phyloP scores from a whole-genome alignment of 2,888 invertebrate species.

The Erpobdella octoculata region DNA sequence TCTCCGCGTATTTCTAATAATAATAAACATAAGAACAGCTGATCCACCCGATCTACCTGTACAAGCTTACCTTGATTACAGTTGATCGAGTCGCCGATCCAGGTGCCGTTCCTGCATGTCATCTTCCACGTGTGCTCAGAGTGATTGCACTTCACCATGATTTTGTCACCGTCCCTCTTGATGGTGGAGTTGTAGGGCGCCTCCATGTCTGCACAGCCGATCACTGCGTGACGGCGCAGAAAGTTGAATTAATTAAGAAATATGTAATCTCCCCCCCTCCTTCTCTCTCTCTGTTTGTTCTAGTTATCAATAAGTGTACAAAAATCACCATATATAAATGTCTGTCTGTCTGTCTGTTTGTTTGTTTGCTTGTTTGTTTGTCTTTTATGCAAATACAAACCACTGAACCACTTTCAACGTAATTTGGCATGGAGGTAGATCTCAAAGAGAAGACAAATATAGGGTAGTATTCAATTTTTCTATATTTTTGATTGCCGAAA shows the following conservation, averaged over 20 bases:
- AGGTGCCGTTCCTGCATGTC: slow-evolving; percentile 24
- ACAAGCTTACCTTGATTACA: slow-evolving; percentile 28
- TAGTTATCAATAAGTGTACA: neutral
- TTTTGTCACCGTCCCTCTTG: slow-evolving; percentile 8
- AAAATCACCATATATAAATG: neutral
- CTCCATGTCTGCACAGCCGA: slow-evolving; percentile 19
- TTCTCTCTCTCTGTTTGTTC: neutral
- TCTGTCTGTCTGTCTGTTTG: no score
- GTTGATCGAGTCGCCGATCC: slow-evolving; percentile 26
- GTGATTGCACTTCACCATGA: slow-evolving; percentile 24
- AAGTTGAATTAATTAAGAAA: neutral
- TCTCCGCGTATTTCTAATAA: no score
- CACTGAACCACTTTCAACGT: no score
- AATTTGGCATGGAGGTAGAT: no score
- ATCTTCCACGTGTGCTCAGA: slow-evolving; percentile 23
- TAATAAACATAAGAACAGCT: no score
- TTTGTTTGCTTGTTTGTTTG: no score
- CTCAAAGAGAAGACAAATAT: no score
- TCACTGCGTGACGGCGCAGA: neutral
- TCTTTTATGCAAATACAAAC: no score
- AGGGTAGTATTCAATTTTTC: no score
- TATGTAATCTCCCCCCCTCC: no score
- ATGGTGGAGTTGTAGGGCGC: slow-evolving; percentile 21
- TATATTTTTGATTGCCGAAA: no score
- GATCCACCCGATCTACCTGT: no score